Conservation (phyloP, 2,888 invertebrate species). For the Dolichomitus sp. region DNA sequence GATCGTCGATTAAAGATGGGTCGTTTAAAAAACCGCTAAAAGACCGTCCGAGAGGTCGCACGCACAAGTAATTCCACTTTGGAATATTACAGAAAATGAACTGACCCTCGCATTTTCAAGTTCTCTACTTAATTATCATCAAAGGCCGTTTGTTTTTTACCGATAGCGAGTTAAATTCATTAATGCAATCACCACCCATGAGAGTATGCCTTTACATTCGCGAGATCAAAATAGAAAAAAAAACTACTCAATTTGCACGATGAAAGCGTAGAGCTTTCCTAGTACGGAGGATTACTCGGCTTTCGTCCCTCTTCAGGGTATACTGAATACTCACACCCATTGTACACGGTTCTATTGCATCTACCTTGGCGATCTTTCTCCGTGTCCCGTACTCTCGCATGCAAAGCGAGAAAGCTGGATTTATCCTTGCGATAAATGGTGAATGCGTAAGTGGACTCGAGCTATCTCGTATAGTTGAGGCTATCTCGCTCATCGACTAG, state of each 20-base stretch:
- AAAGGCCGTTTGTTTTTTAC: not conserved
- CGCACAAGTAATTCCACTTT: not conserved
- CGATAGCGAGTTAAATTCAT: not conserved
- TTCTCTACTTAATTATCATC: not conserved
- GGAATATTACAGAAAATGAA: not conserved
- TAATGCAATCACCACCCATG: not conserved
- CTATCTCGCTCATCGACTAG: conserved; percentile 35
- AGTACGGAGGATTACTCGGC: conserved; percentile 53
- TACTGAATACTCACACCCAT: conserved; percentile 21
- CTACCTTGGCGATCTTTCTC: conserved; percentile 45
- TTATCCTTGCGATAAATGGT: conserved; percentile 70
- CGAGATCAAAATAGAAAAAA: conserved; percentile 33
- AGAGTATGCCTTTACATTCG: conserved; percentile 42
- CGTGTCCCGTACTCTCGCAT: conserved; percentile 57
- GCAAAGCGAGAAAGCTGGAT: conserved; percentile 68
- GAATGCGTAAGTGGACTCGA: conserved; percentile 67
- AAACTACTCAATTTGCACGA: not conserved
- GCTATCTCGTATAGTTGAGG: conserved; percentile 28
- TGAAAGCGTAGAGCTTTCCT: not conserved
- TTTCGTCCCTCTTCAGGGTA: conserved; percentile 31
- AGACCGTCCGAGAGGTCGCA: not conserved
- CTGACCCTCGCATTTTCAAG: not conserved
- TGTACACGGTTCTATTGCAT: conserved; percentile 25
- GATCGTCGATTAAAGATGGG: not conserved
- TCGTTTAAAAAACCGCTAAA: not conserved